Percentiles rank a stretch among this genome's conserved stretches.
These are phyloP conservation scores for Gnatocerus cornutus DNA, from an alignment of 2,888 invertebrate genomes.

Conservation along the genomic window DNA sequence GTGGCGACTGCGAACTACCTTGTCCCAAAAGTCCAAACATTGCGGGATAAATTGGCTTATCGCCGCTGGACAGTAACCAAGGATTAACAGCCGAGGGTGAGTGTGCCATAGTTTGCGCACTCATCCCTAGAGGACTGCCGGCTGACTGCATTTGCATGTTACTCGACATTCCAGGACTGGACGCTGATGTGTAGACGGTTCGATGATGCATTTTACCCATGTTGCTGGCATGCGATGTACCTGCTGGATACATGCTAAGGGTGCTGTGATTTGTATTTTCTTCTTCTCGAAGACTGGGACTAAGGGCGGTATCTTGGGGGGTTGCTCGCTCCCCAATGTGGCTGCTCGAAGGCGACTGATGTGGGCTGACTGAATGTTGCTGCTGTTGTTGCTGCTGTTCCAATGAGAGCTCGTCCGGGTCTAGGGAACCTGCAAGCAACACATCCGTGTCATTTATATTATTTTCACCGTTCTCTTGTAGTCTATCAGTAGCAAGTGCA, in stretches of 20 bases:
- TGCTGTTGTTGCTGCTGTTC: conserved; percentile 71
- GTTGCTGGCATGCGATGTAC: conserved; percentile 63
- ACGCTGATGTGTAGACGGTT: conserved; percentile 82
- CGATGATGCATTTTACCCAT: conserved; percentile 64
- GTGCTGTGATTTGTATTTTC: conserved; percentile 82
- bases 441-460: conserved; percentile 20
- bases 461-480: conserved; percentile 9
- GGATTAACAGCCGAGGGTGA: conserved; percentile 78
- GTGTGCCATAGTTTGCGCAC: conserved; percentile 70
- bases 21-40: conserved; percentile 79
- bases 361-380: conserved; percentile 58
- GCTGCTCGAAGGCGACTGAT: conserved; percentile 66
- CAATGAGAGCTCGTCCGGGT: conserved; percentile 85
- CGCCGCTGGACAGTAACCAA: conserved; percentile 83
- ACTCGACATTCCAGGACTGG: conserved; percentile 72
- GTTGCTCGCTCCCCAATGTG: conserved; percentile 73
- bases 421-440: conserved; percentile 81
- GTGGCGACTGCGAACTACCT: conserved; percentile 73
- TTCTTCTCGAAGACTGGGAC: conserved; percentile 82
- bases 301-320: conserved; percentile 72
- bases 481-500: conserved; percentile 26
- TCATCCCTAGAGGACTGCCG: conserved; percentile 68
- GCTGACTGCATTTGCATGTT: conserved; percentile 68
- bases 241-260: conserved; percentile 76
- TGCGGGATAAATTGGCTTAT: conserved; percentile 78